Base-by-base conservation (phyloP, 1,140 invertebrate species). In the Achroia grisella region DNA sequence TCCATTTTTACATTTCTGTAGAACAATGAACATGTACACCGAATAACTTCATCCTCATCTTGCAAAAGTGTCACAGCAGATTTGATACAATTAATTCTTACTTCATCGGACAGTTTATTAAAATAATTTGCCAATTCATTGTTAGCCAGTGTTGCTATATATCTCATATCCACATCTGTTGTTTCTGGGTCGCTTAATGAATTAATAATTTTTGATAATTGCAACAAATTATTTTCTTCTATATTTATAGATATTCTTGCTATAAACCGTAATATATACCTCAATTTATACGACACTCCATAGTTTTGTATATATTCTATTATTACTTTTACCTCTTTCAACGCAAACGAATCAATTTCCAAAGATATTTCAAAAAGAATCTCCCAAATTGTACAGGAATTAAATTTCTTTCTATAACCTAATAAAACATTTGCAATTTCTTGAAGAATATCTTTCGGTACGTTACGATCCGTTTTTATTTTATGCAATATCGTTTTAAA, bases 41-140 rank as follows among this genome's bases (percentile, higher is more conserved):
- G 69, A n/a, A 87, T 56, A 59, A 72, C 66, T 45, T 75, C 71
- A 53, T 86, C 74, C 59, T 87, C 86, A 60, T 86, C 86, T 75
- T 86, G 84, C 17, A 86, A 50, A 0, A 86, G 56, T 34, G 74
- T 66, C 23, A 85, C 28, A 34, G 70, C 67, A 23, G 74, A 50
- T 49, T 72, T 71, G n/a, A 84, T 58, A 9, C 59, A 46, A 52
- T 55, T 67, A n/a, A 73, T 55, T 71, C 72, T 86, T 10, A 71
- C 39, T 45, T 53, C 40, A 60, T 74, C 62, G 12, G 52, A 9
- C 44, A 72, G 56, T 28, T 31, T 54, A 11, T 43, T 6, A 59
- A 80, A 67, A 31, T 48, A 32, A 14, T 34, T 44, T 11, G 62
- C 62, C 23, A 87, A 39, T 60, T 86, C 70, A 68, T 84, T 84